phyloP scores from a whole-genome alignment of 2,888 invertebrate genomes.

The Andrena flavipes region DNA sequence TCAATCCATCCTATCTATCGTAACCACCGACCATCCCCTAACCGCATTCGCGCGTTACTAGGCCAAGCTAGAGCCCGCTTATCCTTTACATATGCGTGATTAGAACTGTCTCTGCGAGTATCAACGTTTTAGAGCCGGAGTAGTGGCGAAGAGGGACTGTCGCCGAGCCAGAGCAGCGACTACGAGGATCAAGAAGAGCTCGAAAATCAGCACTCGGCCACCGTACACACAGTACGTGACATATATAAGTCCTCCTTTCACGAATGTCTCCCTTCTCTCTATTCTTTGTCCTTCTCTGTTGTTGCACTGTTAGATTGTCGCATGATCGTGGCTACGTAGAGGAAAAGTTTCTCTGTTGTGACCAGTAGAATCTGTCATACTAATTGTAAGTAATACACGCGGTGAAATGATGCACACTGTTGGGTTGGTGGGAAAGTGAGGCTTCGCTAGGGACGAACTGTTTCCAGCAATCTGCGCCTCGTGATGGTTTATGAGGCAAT shows the following conservation, averaged over 20 bases:
- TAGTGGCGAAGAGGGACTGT: constrained; percentile 87
- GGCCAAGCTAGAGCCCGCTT: constrained; percentile 61
- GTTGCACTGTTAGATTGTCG: constrained; percentile 26
- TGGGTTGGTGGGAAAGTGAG: constrained; percentile 3
- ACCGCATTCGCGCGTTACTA: constrained; percentile 60
- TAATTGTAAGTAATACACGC: constrained; percentile 8
- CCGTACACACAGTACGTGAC: constrained; percentile 88
- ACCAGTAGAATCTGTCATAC: constrained; percentile 8
- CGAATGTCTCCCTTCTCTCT: constrained; percentile 46
- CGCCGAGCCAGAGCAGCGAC: constrained; percentile 89
- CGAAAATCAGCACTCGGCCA: constrained; percentile 87
- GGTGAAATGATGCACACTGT: constrained; percentile 30
- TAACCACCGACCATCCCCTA: constrained; percentile 48
- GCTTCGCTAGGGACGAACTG: not conserved
- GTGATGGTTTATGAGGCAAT: too few relatives aligned
- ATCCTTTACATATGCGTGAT: constrained; percentile 61
- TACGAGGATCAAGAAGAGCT: constrained; percentile 90
- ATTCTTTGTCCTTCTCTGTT: constrained; percentile 11
- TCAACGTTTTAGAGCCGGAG: constrained; percentile 85
- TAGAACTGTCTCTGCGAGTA: constrained; percentile 75
- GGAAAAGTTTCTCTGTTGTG: not conserved
- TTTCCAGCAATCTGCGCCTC: not conserved
- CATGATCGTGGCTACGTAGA: constrained; percentile 40
- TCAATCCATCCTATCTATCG: constrained; percentile 44
- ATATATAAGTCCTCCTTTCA: constrained; percentile 66